Conservation (phyloP, 2,888 invertebrate genomes). For the Ceramica pisi region DNA sequence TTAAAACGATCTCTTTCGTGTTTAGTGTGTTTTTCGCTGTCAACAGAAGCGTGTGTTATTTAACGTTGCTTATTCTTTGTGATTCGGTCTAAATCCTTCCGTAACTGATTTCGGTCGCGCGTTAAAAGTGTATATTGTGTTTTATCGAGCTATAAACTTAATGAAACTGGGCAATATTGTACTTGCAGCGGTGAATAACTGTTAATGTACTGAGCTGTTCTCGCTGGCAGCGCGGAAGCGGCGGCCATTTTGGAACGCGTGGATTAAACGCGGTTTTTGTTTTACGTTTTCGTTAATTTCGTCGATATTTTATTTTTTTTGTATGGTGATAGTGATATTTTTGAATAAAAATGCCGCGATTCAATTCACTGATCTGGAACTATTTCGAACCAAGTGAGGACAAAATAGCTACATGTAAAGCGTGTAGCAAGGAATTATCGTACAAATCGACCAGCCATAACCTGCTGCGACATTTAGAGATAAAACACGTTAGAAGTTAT, state of each 20-base stretch:
- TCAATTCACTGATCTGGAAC: conserved; percentile 13
- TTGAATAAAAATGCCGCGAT: conserved; percentile 8
- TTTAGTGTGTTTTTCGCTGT: conserved; percentile 38
- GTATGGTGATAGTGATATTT: not conserved
- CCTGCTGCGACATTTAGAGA: conserved; percentile 9
- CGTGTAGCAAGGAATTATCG: conserved; percentile 16
- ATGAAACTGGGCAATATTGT: not conserved
- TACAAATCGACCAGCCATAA: conserved; percentile 24
- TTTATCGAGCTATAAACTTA: not conserved
- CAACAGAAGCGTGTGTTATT: conserved; percentile 4
- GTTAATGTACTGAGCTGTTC: conserved; percentile 10
- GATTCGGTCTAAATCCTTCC: not conserved
- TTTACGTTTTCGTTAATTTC: conserved; percentile 14
- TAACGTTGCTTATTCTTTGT: not conserved
- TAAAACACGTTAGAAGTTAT: conserved; percentile 5
- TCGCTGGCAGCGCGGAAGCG: not conserved
- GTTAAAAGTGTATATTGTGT: not conserved
- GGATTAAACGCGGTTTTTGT: not conserved
- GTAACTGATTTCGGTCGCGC: not conserved
- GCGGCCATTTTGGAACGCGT: conserved; percentile 28
- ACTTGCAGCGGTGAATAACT: too few relatives aligned
- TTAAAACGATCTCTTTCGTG: conserved; percentile 27
- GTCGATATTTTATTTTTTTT: too few relatives aligned
- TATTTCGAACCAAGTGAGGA: not conserved
- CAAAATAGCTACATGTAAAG: conserved; percentile 26